These are phyloP conservation scores for Synanthedon formicaeformis DNA, from an alignment of 2,888 invertebrate genomes.

Conservation along the genomic window DNA sequence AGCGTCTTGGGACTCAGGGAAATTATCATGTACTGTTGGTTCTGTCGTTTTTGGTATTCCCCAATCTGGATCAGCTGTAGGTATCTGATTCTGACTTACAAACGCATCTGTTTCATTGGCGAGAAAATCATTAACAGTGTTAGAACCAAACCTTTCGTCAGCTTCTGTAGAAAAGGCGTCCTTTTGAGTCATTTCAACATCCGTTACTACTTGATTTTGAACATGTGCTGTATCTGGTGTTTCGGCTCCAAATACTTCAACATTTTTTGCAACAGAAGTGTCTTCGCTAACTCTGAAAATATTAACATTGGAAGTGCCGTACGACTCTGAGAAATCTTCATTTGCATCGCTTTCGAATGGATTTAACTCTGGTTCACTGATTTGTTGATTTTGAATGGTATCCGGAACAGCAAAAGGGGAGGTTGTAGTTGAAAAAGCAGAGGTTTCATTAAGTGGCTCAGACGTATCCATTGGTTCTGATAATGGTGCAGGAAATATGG, in stretches of 20 bases:
- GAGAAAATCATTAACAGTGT: background rate
- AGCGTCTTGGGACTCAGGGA: constrained; percentile 52
- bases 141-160: background rate
- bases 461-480: constrained; percentile 44
- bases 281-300: constrained; percentile 32
- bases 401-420: constrained; percentile 43
- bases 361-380: constrained; percentile 34
- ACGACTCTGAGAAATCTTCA: constrained; percentile 13
- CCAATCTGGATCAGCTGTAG: constrained; percentile 29
- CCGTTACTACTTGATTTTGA: background rate
- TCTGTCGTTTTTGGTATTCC: constrained; percentile 26
- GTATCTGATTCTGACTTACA: background rate
- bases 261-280: constrained; percentile 14
- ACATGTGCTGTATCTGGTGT: background rate
- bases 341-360: constrained; percentile 39
- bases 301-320: constrained; percentile 16
- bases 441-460: constrained; percentile 26
- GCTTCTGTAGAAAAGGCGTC: background rate
- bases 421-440: constrained; percentile 19
- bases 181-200: background rate
- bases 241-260: constrained; percentile 13
- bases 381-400: constrained; percentile 14
- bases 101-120: background rate
- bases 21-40: constrained; percentile 35
- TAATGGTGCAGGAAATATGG: background rate